Base-by-base conservation (phyloP, 2,797 vertebrate species). In the Esox lucius region DNA sequence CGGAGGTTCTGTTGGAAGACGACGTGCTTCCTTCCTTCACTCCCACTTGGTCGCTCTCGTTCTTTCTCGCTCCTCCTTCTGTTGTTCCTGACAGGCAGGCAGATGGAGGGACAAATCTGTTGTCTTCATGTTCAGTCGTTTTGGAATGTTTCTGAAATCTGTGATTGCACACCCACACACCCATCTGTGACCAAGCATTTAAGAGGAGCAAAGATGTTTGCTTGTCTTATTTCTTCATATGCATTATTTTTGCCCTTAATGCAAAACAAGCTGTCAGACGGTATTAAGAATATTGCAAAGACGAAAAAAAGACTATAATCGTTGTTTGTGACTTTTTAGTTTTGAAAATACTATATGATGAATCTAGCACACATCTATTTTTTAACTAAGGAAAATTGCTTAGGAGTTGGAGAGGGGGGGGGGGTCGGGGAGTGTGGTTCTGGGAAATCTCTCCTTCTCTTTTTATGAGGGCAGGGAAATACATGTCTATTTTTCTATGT, bases 401-500 rank as follows among this genome's bases (percentile, higher is more conserved):
- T 35, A 46, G 19, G 26, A 33, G 31, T 49, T 17, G 28, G 28
- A 51, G 9, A 28, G 51, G 11, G 70, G 70, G 12, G 49, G 9
- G 69, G 39, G 6, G 8, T 9, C 12, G 49, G 9, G 69, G 39
- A 6, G 8, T 9, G 78, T 72, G 42, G 68, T 31, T 77, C 53
- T 39, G 71, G 83, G 75, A 2, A 68, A 66, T 74, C 7, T 51
- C 15, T 16, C 39, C 22, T 66, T 28, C 7, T 12, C 82, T 83
- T 68, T 71, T 72, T 80, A 81, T 84, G 81, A 68, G 68, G 70
- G 75, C 73, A 75, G 66, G 85, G 73, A 28, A 85, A 79, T 68
- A 35, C 74, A 73, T 85, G 88, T 89, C 79, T 93, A 88, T 93
- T 92, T 94, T 93, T 93, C 87, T 93, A 92, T 79, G 74, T 91